Evolutionary conservation across 2,888 invertebrate genomes (phyloP).

Genomic region (Erebia palarica): DNA sequence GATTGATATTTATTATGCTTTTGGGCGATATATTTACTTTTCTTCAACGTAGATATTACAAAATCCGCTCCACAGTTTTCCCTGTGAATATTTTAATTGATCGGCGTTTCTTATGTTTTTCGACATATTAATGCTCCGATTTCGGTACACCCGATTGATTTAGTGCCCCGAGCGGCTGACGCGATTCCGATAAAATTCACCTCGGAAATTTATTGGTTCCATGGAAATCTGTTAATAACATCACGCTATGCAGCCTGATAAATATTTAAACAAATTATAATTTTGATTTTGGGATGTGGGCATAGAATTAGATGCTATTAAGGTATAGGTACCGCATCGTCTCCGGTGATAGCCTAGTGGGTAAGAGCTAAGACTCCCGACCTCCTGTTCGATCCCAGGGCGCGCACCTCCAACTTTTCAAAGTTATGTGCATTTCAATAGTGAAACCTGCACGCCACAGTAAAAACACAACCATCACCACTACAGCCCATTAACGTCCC

Average conservation of each 20-base stretch:
- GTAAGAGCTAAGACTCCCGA: no score
- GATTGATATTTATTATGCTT: no score
- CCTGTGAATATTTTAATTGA: slow-evolving; percentile 70
- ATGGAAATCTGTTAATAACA: slow-evolving; percentile 30
- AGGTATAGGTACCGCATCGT: neutral
- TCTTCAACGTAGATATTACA: no score
- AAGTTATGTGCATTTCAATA: no score
- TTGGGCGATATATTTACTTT: no score
- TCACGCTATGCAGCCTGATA: slow-evolving; percentile 24
- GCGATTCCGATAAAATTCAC: slow-evolving; percentile 31
- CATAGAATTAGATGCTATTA: no score
- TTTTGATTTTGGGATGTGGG: neutral
- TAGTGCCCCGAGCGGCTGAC: slow-evolving; percentile 58
- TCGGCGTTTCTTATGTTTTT: slow-evolving; percentile 69
- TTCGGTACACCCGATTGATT: slow-evolving; percentile 62
- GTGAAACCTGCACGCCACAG: no score
- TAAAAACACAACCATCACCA: no score
- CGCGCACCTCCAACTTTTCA: no score
- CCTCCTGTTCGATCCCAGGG: no score
- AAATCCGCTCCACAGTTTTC: slow-evolving; percentile 45
- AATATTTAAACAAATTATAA: slow-evolving; percentile 28
- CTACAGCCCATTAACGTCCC: no score
- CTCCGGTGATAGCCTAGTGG: no score
- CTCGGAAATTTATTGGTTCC: slow-evolving; percentile 46
- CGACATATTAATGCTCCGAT: slow-evolving; percentile 66